Evolutionary conservation across 1,140 invertebrate species (phyloP).

Genomic region (Radopholus similis): DNA sequence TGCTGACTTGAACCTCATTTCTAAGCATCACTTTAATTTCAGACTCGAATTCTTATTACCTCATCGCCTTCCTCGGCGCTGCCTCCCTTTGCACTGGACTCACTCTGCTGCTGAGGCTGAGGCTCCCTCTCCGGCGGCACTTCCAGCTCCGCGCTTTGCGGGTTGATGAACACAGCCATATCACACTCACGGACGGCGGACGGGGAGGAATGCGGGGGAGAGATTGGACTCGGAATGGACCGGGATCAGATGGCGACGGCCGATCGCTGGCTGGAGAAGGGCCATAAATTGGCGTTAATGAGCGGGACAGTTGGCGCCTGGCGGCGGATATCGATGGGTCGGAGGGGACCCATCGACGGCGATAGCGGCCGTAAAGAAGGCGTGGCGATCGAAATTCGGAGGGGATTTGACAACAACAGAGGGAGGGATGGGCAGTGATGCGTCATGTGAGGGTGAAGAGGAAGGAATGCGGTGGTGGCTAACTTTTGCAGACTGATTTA

Average conservation of each 20-base stretch:
- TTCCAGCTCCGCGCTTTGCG: constrained; percentile 1
- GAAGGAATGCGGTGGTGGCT: background rate
- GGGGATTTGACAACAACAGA: background rate
- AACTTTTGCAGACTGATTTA: background rate
- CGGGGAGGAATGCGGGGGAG: background rate
- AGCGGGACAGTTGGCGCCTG: background rate
- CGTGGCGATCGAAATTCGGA: constrained; percentile 1
- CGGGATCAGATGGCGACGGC: background rate
- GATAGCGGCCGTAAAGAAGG: too few relatives aligned
- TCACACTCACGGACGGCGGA: background rate
- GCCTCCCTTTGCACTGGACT: too few relatives aligned
- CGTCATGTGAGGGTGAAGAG: background rate
- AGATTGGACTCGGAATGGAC: too few relatives aligned
- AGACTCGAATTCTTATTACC: too few relatives aligned
- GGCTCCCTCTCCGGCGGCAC: too few relatives aligned
- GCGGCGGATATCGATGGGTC: background rate
- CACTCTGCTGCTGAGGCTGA: too few relatives aligned
- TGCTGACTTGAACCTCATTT: too few relatives aligned
- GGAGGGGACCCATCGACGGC: background rate
- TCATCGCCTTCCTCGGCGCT: too few relatives aligned
- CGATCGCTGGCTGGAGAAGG: background rate
- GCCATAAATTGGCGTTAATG: constrained; percentile 2
- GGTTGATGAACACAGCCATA: background rate
- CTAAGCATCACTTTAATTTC: too few relatives aligned
- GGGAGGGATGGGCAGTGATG: background rate